Percentiles rank a stretch among this genome's conserved stretches.
These are phyloP conservation scores for Sycophaga agraensis DNA, from an alignment of 1,140 invertebrate genomes.

Conservation along the genomic window DNA sequence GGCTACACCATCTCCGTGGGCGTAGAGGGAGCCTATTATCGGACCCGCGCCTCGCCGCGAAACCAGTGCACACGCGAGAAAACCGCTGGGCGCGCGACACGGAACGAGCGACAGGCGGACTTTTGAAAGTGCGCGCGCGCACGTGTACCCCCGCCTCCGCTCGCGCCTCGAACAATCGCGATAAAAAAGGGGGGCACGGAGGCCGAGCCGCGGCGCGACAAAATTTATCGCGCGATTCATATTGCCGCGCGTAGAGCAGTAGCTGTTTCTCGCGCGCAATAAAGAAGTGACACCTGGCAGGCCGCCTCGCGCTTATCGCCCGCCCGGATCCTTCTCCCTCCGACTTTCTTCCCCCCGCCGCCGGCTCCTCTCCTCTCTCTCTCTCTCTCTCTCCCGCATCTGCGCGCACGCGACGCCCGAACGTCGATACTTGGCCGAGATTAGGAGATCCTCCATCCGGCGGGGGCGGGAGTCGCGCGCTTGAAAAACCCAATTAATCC, in stretches of 20 bases:
- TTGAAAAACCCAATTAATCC: constrained; percentile 9
- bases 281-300: constrained; percentile 16
- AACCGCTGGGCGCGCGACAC: no score
- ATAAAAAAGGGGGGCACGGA: no score
- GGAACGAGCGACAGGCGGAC: not conserved
- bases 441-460: not conserved
- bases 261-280: not conserved
- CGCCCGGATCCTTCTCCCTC: no score
- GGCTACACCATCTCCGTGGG: no score
- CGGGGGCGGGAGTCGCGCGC: no score
- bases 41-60: no score
- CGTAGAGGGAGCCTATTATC: no score
- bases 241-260: not conserved
- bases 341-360: no score
- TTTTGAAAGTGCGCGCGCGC: not conserved
- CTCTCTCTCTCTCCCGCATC: not conserved
- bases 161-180: not conserved
- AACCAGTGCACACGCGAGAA: no score
- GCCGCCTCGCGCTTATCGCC: no score
- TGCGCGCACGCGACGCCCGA: not conserved
- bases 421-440: not conserved
- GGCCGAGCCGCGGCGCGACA: not conserved
- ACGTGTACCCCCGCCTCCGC: not conserved
- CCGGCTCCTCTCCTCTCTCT: no score
- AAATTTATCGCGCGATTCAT: constrained; percentile 20